phyloP scores from a whole-genome alignment of 2,888 invertebrate genomes.

The Lepidochitona cinerea region DNA sequence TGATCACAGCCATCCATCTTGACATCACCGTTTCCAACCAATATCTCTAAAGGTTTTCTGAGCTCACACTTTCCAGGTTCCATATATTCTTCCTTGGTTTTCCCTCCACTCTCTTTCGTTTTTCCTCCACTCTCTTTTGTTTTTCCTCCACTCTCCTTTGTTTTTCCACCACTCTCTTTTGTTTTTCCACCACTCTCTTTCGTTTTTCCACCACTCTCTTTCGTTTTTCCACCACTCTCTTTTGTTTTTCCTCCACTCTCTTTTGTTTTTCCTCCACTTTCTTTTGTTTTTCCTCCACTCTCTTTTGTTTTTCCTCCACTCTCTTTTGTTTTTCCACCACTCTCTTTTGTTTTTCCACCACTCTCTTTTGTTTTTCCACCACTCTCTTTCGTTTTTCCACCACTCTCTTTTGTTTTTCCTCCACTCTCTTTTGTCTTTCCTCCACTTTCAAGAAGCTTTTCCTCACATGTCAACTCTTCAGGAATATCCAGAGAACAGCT shows the following conservation, averaged over 20 bases:
- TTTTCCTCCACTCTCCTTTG: not conserved
- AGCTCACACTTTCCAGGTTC: too few relatives aligned
- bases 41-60: too few relatives aligned
- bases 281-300: not conserved
- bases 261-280: not conserved
- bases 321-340: not conserved
- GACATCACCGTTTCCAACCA: too few relatives aligned
- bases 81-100: not conserved
- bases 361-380: not conserved
- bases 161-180: not conserved
- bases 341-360: not conserved
- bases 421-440: not conserved
- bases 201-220: not conserved
- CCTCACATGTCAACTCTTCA: not conserved
- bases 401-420: not conserved
- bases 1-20: too few relatives aligned
- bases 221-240: not conserved
- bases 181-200: not conserved
- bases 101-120: not conserved
- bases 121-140: not conserved
- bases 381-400: not conserved
- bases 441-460: not conserved
- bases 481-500: not conserved
- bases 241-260: not conserved
- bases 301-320: not conserved